A percentile compares a stretch with the other conserved stretches of the same genome.
Evolutionary conservation across 2,888 invertebrate genomes (phyloP).

Genomic region (Limnephilus lunatus): DNA sequence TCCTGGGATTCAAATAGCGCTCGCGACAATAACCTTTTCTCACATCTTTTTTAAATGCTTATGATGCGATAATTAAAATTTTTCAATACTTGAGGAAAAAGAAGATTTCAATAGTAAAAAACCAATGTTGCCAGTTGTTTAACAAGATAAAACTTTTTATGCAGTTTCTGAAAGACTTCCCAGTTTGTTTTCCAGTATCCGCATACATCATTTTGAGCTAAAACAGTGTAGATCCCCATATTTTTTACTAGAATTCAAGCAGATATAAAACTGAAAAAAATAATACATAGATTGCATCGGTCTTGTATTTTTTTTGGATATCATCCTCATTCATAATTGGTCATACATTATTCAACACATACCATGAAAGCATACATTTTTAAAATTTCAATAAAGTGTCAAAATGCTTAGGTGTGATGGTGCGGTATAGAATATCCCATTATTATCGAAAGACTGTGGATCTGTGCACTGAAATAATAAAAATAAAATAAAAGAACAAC

Average conservation of each 20-base stretch:
- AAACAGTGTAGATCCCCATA: neutral
- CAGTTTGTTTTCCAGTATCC: neutral
- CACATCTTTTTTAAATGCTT: neutral
- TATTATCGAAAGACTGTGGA: neutral
- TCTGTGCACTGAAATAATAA: slow-evolving; percentile 27
- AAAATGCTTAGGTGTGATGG: no score
- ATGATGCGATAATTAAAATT: neutral
- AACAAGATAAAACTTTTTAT: neutral
- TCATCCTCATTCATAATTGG: no score
- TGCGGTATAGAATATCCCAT: no score
- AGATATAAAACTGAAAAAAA: neutral
- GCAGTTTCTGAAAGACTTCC: neutral
- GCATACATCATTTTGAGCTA: neutral
- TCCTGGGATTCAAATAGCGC: neutral
- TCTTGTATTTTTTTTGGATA: no score
- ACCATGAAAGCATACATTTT: neutral
- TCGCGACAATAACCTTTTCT: neutral
- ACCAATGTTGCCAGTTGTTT: neutral
- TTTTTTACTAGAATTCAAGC: neutral
- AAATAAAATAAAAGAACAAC: slow-evolving; percentile 42
- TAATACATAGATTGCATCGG: neutral
- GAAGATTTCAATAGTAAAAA: neutral
- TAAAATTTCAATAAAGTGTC: no score
- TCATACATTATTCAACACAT: neutral
- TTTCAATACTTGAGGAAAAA: neutral